A percentile compares a stretch with the other conserved stretches of the same genome.
Evolutionary conservation across 1,140 invertebrate species (phyloP).

Genomic region (Drosophila nigromelanica): DNA sequence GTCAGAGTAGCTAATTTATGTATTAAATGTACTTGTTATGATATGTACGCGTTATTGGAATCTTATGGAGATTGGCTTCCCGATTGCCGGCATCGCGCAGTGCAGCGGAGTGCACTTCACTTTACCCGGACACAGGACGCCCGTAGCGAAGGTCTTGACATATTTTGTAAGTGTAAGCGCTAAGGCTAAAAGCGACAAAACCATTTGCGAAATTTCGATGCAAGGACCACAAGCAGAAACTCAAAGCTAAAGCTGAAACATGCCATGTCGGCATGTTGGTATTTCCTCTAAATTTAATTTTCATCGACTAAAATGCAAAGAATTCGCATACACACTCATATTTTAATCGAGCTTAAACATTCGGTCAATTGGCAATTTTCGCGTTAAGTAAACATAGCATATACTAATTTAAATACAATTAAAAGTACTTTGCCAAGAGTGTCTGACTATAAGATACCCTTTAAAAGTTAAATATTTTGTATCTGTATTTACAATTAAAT

Average conservation of each 20-base stretch:
- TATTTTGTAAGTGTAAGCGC: conserved; percentile 25
- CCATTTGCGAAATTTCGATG: conserved; percentile 51
- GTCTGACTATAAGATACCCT: too few species aligned
- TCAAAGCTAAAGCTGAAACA: conserved; percentile 17
- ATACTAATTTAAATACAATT: too few species aligned
- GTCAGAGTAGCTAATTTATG: conserved; percentile 48
- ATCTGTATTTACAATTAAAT: too few species aligned
- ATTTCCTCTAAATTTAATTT: conserved; percentile 32
- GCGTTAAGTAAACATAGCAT: too few species aligned
- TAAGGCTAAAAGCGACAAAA: conserved; percentile 1
- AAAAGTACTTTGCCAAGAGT: too few species aligned
- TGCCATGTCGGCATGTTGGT: conserved; percentile 33
- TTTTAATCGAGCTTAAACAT: background rate
- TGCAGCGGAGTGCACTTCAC: conserved; percentile 45
- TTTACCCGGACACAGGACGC: conserved; percentile 39
- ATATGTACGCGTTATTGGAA: conserved; percentile 32
- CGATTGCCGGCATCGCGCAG: background rate
- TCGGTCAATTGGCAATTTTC: background rate
- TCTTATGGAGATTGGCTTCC: conserved; percentile 51
- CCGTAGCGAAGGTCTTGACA: conserved; percentile 31
- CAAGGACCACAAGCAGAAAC: conserved; percentile 34
- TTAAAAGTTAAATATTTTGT: too few species aligned
- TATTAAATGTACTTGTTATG: conserved; percentile 30
- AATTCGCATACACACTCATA: background rate
- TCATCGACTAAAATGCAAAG: background rate